Evolutionary conservation across 1,140 invertebrate species (phyloP), one percentile per base, ranked within the genome.

Genomic region (Portunus trituberculatus): DNA sequence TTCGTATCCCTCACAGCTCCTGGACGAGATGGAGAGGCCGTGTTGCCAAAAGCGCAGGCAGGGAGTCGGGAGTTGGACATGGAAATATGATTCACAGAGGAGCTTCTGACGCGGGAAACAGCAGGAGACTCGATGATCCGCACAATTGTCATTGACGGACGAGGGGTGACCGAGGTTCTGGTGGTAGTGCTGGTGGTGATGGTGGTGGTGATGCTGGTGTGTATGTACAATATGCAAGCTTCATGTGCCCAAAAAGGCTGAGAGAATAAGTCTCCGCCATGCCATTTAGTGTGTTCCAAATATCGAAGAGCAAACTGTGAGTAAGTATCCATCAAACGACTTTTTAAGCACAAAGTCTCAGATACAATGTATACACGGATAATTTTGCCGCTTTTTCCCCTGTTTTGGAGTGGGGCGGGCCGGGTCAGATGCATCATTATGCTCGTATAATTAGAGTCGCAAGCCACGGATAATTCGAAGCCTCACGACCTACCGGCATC

Each of bases 381-480:
- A n/a, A 7, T 76, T 76, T 76, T 76, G 3, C 20, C 20, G 10
- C 52, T 76, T 76, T 76, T n/a, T n/a, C 20, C 25, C 67, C 67
- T 20, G 6, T 25, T 76, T 76, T 76, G 67, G 67, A 7, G 7
- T 20, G 67, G 67, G 67, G 67, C 67, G 67, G 67, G 67, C 1
- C 67, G 1, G 25, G 67, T 2, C 67, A n/a, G 67, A 76, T 76
- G 67, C 67, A 76, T n/a, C 67, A 76, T 76, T 76, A 76, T 76
- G 67, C n/a, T 76, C 67, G 67, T 76, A 76, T 76, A 76, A 76
- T 76, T 76, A 76, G 67, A 76, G 67, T 76, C 67, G 67, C 67
- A n/a, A n/a, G 67, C 12, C 25, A 3, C 25, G 67, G 67, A n/a
- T 76, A 76, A 76, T 76, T n/a, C 67, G 6, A n/a, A 76, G 67